These are phyloP conservation scores for Drosophila kurseongensis DNA, from an alignment of 1,140 invertebrate genomes.

Conservation along the genomic window DNA sequence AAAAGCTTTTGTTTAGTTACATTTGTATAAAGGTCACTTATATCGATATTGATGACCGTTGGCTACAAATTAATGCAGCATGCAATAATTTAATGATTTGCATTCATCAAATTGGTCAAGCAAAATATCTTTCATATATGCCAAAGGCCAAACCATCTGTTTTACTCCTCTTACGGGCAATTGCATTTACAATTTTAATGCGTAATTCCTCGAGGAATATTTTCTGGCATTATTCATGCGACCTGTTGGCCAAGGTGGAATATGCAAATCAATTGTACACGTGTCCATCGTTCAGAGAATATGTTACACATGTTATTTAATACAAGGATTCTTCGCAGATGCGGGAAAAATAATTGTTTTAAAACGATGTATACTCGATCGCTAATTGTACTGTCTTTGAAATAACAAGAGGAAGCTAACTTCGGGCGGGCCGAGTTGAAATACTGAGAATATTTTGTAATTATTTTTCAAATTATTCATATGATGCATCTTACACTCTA, in stretches of 20 bases:
- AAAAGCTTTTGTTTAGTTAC: neutral
- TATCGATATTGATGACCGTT: conserved; percentile 7
- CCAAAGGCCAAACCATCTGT: conserved; percentile 21
- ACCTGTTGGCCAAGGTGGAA: conserved; percentile 8
- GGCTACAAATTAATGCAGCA: conserved; percentile 27
- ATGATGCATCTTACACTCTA: too few species aligned
- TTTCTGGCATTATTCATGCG: conserved; percentile 31
- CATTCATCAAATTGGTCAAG: conserved; percentile 14
- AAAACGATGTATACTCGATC: conserved; percentile 17
- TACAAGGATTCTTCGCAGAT: neutral
- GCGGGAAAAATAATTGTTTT: conserved; percentile 13
- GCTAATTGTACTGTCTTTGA: neutral
- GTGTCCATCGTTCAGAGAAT: neutral
- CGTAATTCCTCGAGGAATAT: neutral
- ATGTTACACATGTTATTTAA: neutral
- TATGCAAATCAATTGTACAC: conserved; percentile 18
- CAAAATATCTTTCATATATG: conserved; percentile 10
- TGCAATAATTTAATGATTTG: conserved; percentile 14
- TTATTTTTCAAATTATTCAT: too few species aligned
- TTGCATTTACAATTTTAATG: conserved; percentile 29
- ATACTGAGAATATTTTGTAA: too few species aligned
- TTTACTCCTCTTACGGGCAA: conserved; percentile 11
- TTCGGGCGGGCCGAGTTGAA: too few species aligned
- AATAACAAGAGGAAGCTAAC: too few species aligned
- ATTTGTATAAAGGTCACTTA: neutral